A percentile compares a stretch with the other conserved stretches of the same genome.
phyloP scores from a whole-genome alignment of 2,113 vertebrate genomes.

The Scomber scombrus region DNA sequence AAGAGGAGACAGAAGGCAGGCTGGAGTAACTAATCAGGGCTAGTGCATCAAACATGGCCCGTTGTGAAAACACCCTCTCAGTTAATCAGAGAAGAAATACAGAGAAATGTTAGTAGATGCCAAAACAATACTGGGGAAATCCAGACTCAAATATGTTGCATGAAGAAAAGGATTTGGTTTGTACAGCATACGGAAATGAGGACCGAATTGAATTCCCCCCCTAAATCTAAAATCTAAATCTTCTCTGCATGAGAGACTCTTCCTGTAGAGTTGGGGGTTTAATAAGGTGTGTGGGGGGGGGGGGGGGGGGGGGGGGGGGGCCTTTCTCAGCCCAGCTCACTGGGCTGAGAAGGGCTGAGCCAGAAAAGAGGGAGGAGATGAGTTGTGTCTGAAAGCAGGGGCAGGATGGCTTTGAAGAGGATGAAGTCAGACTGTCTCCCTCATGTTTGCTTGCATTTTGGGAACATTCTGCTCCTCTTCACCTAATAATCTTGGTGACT shows the following conservation, averaged over 20 bases:
- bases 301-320: neutral
- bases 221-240: constrained; percentile 66
- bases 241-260: constrained; percentile 55
- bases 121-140: constrained; percentile 46
- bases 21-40: constrained; percentile 63
- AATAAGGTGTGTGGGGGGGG: constrained; percentile 36
- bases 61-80: constrained; percentile 55
- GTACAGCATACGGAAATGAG: constrained; percentile 57
- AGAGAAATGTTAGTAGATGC: constrained; percentile 26
- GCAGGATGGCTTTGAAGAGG: constrained; percentile 18
- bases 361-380: constrained; percentile 10
- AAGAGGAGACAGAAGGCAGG: constrained; percentile 53
- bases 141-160: constrained; percentile 29
- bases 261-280: constrained; percentile 55
- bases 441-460: constrained; percentile 28
- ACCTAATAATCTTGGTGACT: constrained; percentile 37
- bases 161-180: constrained; percentile 56
- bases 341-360: constrained; percentile 34
- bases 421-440: constrained; percentile 40
- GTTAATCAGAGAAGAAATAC: constrained; percentile 64
- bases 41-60: constrained; percentile 65
- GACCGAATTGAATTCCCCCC: constrained; percentile 48
- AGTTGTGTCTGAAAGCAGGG: constrained; percentile 40
- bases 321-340: no score
- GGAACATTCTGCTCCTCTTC: constrained; percentile 20